Conservation (phyloP, 2,797 vertebrate species). For the Bufotes viridis region DNA sequence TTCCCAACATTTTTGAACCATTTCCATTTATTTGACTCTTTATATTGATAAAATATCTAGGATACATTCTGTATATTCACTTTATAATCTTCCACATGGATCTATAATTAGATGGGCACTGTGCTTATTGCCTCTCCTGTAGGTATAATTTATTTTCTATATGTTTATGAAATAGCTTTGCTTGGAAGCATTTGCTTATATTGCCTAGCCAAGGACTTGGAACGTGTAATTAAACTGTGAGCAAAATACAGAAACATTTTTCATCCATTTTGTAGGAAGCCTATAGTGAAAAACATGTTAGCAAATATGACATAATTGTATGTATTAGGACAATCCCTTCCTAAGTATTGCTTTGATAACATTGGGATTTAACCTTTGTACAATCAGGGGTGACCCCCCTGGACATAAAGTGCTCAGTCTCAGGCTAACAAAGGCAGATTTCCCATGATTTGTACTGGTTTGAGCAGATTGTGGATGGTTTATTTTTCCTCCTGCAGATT, state of each 20-base stretch:
- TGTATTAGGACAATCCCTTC: background rate
- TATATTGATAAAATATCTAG: background rate
- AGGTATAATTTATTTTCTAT: conserved; percentile 67
- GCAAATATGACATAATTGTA: conserved; percentile 34
- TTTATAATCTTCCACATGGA: conserved; percentile 58
- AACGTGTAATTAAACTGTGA: conserved; percentile 29
- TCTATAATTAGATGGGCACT: conserved; percentile 41
- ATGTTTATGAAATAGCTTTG: conserved; percentile 54
- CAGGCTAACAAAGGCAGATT: background rate
- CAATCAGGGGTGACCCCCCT: background rate
- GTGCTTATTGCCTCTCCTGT: conserved; percentile 53
- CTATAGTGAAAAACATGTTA: conserved; percentile 18
- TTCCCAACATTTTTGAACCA: background rate
- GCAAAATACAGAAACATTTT: fast-evolving
- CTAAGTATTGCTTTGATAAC: background rate
- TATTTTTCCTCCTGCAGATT: conserved; percentile 56
- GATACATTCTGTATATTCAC: conserved; percentile 41
- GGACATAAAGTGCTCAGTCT: background rate
- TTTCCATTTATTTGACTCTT: background rate
- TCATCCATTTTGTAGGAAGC: conserved; percentile 10
- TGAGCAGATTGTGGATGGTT: conserved; percentile 51
- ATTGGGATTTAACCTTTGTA: background rate
- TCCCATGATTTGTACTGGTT: conserved; percentile 33
- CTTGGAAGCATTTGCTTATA: conserved; percentile 60
- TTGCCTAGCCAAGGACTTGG: conserved; percentile 28